Conservation (phyloP, 53 echinoderm and acorn worm genomes). For the Hippasteria phrygiana region DNA sequence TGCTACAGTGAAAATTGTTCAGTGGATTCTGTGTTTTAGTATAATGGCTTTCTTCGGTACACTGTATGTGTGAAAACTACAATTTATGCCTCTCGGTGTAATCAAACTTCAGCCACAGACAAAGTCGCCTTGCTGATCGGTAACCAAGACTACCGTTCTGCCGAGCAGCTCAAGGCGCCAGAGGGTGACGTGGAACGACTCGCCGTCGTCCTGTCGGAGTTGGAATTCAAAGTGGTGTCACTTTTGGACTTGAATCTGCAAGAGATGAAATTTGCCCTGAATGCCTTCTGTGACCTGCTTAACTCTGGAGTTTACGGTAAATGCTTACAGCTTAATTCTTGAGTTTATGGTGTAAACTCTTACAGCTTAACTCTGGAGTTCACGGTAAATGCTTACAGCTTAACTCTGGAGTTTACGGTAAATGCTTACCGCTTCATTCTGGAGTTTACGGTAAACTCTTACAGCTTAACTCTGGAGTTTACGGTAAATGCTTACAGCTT, state of each 20-base stretch:
- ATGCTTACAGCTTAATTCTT: not conserved
- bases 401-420: not conserved
- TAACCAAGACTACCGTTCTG: slow-evolving; percentile 80
- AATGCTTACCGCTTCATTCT: not conserved
- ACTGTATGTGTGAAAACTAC: too few relatives aligned
- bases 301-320: slow-evolving; percentile 86
- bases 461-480: slow-evolving; percentile 48
- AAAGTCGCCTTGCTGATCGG: slow-evolving; percentile 96
- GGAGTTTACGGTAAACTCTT: slow-evolving; percentile 79
- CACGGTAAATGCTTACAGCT: slow-evolving; percentile 75
- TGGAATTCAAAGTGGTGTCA: slow-evolving; percentile 84
- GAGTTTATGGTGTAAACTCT: not conserved
- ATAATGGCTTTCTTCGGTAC: too few relatives aligned
- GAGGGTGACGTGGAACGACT: slow-evolving; percentile 76
- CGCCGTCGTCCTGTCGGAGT: slow-evolving; percentile 50
- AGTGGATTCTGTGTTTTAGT: too few relatives aligned
- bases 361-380: slow-evolving; percentile 16
- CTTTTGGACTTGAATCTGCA: slow-evolving; percentile 75
- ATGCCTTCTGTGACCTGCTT: slow-evolving; percentile 82
- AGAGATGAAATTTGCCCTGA: slow-evolving; percentile 85
- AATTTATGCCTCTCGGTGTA: too few relatives aligned
- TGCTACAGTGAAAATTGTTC: too few relatives aligned
- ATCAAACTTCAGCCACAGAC: slow-evolving; percentile 81
- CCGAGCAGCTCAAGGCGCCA: slow-evolving; percentile 67
- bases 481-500: slow-evolving; percentile 70